These are phyloP conservation scores for Metopia argyrocephala DNA, from an alignment of 2,888 invertebrate species.

Conservation along the genomic window DNA sequence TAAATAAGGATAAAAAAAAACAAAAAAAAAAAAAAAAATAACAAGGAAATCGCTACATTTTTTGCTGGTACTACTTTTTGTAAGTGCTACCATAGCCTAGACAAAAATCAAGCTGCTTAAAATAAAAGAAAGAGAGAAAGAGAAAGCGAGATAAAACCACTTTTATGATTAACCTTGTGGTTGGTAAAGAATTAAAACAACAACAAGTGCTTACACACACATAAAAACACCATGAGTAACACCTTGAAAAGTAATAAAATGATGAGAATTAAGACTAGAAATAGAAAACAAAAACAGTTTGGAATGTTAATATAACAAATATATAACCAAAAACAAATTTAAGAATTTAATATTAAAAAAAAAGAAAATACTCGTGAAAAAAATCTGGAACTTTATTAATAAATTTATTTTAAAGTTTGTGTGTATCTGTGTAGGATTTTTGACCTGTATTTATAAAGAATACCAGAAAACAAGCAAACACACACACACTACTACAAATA, in stretches of 20 bases:
- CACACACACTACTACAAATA: neutral
- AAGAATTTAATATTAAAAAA: neutral
- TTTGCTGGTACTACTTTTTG: neutral
- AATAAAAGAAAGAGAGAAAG: slow-evolving; percentile 16
- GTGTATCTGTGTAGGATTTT: slow-evolving; percentile 47
- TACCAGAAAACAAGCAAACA: neutral
- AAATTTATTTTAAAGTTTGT: neutral
- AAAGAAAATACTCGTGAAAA: slow-evolving; percentile 22
- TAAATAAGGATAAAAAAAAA: neutral
- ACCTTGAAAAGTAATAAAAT: slow-evolving; percentile 59
- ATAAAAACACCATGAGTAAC: neutral
- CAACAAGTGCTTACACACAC: slow-evolving; percentile 15
- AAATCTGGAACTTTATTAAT: neutral
- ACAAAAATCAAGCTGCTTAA: slow-evolving; percentile 42
- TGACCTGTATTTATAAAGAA: slow-evolving; percentile 67
- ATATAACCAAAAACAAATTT: neutral
- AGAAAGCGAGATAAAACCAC: neutral
- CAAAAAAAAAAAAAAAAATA: slow-evolving; percentile 17
- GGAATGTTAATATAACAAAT: neutral
- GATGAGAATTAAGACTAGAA: slow-evolving; percentile 12
- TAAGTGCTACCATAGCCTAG: slow-evolving; percentile 18
- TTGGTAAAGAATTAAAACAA: slow-evolving; percentile 11
- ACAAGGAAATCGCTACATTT: too few species aligned
- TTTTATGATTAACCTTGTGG: slow-evolving; percentile 61
- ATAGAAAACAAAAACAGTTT: neutral